Conservation (phyloP, 1,140 invertebrate species). For the Pogonus chalceus region DNA sequence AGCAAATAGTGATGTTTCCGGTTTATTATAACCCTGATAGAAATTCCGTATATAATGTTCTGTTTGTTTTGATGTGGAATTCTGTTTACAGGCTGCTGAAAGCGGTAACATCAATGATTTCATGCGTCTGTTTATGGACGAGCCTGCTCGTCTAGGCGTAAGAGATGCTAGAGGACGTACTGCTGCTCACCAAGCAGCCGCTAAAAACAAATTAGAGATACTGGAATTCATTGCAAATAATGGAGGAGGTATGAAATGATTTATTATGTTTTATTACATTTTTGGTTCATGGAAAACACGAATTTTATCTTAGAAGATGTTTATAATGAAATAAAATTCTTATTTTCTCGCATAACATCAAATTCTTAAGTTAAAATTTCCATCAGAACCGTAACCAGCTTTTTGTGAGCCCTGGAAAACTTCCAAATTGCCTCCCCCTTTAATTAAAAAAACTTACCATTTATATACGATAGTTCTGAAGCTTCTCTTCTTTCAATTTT, state of each 20-base stretch:
- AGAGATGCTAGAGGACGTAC: slow-evolving; percentile 60
- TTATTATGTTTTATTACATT: no score
- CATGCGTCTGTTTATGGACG: slow-evolving; percentile 53
- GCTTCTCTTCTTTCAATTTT: no score
- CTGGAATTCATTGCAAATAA: slow-evolving; percentile 62
- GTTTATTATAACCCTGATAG: background rate
- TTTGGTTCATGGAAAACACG: no score
- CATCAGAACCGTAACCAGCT: no score
- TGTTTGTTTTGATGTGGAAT: background rate
- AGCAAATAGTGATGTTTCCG: background rate
- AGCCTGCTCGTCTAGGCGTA: slow-evolving; percentile 55
- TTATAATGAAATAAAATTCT: no score
- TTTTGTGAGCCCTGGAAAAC: no score
- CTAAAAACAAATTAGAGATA: slow-evolving; percentile 62
- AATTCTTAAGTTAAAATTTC: no score
- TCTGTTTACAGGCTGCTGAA: slow-evolving; percentile 58
- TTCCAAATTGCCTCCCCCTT: no score
- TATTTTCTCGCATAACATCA: no score
- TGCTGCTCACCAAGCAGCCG: slow-evolving; percentile 67
- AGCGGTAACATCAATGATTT: slow-evolving; percentile 73
- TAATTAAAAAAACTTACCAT: no score
- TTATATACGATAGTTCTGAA: no score
- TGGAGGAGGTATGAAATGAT: slow-evolving; percentile 50
- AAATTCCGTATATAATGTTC: background rate
- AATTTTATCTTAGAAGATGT: no score